These are phyloP conservation scores for Muscidifurax raptorellus DNA, from an alignment of 1,140 invertebrate species.

Conservation along the genomic window DNA sequence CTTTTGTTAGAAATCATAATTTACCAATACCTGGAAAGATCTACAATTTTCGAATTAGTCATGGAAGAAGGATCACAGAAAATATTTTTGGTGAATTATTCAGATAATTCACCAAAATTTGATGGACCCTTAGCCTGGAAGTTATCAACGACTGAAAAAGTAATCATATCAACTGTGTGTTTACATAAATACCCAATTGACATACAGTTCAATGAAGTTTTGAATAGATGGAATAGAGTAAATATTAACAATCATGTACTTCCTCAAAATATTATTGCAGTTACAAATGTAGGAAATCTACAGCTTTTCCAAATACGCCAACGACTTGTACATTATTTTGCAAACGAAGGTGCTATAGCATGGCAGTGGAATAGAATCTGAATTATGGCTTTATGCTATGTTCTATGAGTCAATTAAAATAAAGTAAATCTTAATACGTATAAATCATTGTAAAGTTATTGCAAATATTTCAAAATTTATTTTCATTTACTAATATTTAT, in stretches of 20 bases:
- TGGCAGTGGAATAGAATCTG: too few relatives aligned
- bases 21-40: neutral
- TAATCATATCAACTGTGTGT: neutral
- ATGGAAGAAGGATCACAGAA: neutral
- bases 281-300: neutral
- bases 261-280: neutral
- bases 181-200: conserved; percentile 15
- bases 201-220: neutral
- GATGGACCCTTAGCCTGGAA: neutral
- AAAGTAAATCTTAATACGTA: too few relatives aligned
- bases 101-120: neutral
- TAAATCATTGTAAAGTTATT: too few relatives aligned
- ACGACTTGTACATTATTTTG: too few relatives aligned
- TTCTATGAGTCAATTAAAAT: too few relatives aligned
- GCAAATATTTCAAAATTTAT: too few relatives aligned
- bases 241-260: conserved; percentile 53
- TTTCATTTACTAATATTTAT: too few relatives aligned
- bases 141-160: neutral
- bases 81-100: neutral
- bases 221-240: conserved; percentile 60
- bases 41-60: conserved; percentile 13
- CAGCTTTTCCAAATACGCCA: too few relatives aligned
- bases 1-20: neutral
- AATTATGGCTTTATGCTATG: too few relatives aligned
- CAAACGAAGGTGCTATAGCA: too few relatives aligned